Evolutionary conservation across 2,888 invertebrate genomes (phyloP), one percentile per base, ranked within the genome.

Genomic region (Piscicola geometra): DNA sequence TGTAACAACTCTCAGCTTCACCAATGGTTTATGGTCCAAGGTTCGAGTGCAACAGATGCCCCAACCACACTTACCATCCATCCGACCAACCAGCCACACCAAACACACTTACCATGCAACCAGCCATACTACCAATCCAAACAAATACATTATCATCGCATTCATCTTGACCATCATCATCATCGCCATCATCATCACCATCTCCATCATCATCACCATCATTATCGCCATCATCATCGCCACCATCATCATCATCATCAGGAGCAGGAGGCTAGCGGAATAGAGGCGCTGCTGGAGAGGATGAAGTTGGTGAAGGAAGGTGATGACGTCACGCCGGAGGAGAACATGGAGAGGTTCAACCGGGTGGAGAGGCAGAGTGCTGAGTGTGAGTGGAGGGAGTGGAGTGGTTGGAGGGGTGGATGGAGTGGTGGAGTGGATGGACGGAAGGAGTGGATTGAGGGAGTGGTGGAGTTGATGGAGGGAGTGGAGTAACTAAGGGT

Each of bases 291-390:
- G 25, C 36, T 73, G 73, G 36, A 73, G 33, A 1, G 64, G 5
- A 73, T 73, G 73, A 33, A 32, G 36, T n/a, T 73, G 64, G 64
- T 73, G 12, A 32, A 64, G 25, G 64, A n/a, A 25, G 70, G 41
- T 12, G 71, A 71, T 0, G 73, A 73, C 36, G 56, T 73, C 35
- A 73, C 64, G 2, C 73, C 73, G 25, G 64, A 73, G 36, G 73
- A 73, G 30, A 32, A 41, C 3, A 18, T 56, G 33, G 64, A 5
- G 1, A 73, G 73, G 64, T 73, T 73, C 64, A 73, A 73, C 35
- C 18, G 28, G n/a, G 73, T 73, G 32, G 73, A 73, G 25, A 60
- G 64, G 33, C 73, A 73, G 36, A 73, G 60, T 64, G 73, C 56
- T 0, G 64, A 73, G 1, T 52, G 73, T 73, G 5, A 47, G 68